Conservation (phyloP, 2,113 vertebrate genomes). For the Macroglossus sobrinus region DNA sequence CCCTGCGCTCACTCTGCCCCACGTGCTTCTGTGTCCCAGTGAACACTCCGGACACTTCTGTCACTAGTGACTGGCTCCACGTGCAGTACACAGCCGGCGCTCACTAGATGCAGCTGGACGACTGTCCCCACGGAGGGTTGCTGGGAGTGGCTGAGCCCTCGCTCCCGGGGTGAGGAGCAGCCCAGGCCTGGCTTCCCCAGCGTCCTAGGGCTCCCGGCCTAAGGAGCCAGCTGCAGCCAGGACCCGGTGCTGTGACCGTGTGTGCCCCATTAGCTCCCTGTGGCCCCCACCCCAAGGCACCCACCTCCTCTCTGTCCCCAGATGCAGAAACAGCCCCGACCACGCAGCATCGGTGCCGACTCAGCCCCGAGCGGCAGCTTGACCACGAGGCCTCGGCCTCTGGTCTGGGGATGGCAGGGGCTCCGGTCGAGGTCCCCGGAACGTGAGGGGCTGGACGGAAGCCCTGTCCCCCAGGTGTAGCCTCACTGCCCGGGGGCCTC, state of each 20-base stretch:
- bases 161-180: too few species aligned
- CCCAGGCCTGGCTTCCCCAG: background rate
- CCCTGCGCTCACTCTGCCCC: accelerated
- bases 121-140: accelerated
- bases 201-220: background rate
- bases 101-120: background rate
- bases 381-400: accelerated
- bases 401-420: accelerated
- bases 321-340: background rate
- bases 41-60: accelerated
- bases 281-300: too few species aligned
- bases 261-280: too few species aligned
- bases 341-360: accelerated
- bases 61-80: accelerated
- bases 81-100: background rate
- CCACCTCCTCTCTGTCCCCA: background rate
- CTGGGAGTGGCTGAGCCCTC: background rate
- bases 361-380: accelerated
- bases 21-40: accelerated
- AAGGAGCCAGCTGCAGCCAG: background rate
- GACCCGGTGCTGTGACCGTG: background rate
- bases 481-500: accelerated
- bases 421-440: background rate
- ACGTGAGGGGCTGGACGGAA: accelerated
- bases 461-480: accelerated